Evolutionary conservation across 2,113 vertebrate genomes (phyloP), one percentile per base, ranked within the genome.

Genomic region (Tapirus terrestris): DNA sequence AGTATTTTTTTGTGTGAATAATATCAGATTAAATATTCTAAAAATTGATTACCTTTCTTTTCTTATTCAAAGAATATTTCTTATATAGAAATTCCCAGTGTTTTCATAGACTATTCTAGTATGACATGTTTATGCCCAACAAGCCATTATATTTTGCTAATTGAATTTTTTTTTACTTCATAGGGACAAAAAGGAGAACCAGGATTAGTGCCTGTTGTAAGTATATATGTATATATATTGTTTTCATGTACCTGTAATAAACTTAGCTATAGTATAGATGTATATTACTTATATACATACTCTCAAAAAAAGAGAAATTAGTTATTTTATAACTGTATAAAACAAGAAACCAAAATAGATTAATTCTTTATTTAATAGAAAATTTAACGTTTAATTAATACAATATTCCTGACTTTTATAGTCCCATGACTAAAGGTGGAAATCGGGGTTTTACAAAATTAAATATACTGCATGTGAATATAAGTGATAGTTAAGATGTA

Each of bases 161-260:
- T 16, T 91, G 56, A 29, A 89, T 1, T 9, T 4, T 36, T 85
- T 33, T 96, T 96, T 96, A 33, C 92, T 70, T 79, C 92, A 29
- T 91, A 99, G 99, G 99, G 99, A 96, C 99, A 99, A 98, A 99
- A 99, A 98, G 99, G 99, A 98, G 99, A 99, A 97, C 99, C 99
- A 36, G 99, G 99, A 94, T 98, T 99, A 93, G 99, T 99, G 60
- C 99, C 99, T 96, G 68, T 98, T 95, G 99, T 99, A 98, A 99
- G 99, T 99, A 58, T 68, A 31, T 60, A 33, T 45, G 3, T 60
- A 18, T 65, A 16, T 86, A 67, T 23, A 73, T 5, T 77, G 2
- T 79, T 53, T 88, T 33, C 16, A 27, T 76, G 7, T 77, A 25
- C 9, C 16, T 68, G 63, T 70, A 90, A 67, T 86, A 86, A 72